Evolutionary conservation across 2,113 vertebrate genomes (phyloP), one percentile per base, ranked within the genome.

Genomic region (Dryoscopus gambensis): DNA sequence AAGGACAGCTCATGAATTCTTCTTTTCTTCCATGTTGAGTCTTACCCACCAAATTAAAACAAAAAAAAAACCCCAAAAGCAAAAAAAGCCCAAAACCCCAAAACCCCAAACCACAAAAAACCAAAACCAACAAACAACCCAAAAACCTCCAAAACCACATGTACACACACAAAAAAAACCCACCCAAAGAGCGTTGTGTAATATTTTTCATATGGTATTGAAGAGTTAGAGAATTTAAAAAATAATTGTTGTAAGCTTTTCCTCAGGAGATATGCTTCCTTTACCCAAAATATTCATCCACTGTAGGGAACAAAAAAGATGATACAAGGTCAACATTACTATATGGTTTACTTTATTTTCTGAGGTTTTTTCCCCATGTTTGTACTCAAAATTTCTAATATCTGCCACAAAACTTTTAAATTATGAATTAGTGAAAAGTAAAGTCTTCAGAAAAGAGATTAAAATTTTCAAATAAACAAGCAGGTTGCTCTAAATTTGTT

Each of bases 31-130:
- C 12, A 22, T 18, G 15, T 19, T 77, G 11, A 40, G 2, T 30
- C 25, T 52, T 39, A 42, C 5, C 1, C 7, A 4, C 4, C 10
- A 30, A 47, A 70, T 15, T 6, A 42, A 46, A 71, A 9, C 8
- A n/a, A 49, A 47, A 31, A 5, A 5, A 7, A 24, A 5, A 3
- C n/a, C 23, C 3, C 17, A 39, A 39, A 33, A 39, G 2, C 3
- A 39, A 33, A 74, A 46, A 30, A 9, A 4, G 35, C 35, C 35
- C 10, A 8, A 30, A 52, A 35, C 0, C 5, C 11, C 30, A 57
- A 74, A 33, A 22, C 7, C 13, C 7, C 5, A 33, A 64, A 21
- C 2, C 5, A 15, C 4, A 10, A 62, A 53, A 56, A 7, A 1
- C 5, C 3, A 17, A 68, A 84, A 64, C 3, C 12, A 64, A 28